Percentiles rank a stretch among this genome's conserved stretches.
These are phyloP conservation scores for Cossypha dichroa DNA, from an alignment of 2,797 vertebrate genomes.

Conservation along the genomic window DNA sequence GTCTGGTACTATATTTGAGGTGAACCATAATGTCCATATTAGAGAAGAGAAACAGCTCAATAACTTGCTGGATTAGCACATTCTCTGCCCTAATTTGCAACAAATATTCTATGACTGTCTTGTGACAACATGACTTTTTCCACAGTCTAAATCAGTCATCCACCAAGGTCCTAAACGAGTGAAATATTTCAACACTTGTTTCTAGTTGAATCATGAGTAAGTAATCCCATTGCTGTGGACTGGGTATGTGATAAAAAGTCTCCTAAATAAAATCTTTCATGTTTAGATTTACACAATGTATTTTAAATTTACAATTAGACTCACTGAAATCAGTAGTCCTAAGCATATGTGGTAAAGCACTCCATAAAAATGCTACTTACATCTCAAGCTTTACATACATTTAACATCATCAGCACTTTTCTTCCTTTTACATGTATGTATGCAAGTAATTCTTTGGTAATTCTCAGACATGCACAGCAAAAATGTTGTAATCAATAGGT, in stretches of 20 bases:
- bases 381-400: not conserved
- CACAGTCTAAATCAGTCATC: not conserved
- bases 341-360: not conserved
- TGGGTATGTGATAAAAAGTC: not conserved
- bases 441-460: not conserved
- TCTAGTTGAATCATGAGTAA: not conserved
- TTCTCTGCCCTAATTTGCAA: not conserved
- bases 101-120: not conserved
- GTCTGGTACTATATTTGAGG: not conserved
- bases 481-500: not conserved
- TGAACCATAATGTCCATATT: not conserved
- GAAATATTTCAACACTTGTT: not conserved
- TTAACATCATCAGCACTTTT: not conserved
- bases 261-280: not conserved
- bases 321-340: not conserved
- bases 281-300: fast-evolving
- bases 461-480: not conserved
- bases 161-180: not conserved
- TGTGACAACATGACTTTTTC: not conserved
- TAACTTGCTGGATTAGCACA: not conserved
- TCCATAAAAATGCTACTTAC: not conserved
- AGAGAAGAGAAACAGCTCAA: not conserved
- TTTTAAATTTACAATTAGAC: not conserved
- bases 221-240: not conserved
- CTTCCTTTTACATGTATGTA: not conserved